These are phyloP conservation scores for Sebastes taczanowskii DNA, from an alignment of 2,797 vertebrate genomes.

Conservation along the genomic window DNA sequence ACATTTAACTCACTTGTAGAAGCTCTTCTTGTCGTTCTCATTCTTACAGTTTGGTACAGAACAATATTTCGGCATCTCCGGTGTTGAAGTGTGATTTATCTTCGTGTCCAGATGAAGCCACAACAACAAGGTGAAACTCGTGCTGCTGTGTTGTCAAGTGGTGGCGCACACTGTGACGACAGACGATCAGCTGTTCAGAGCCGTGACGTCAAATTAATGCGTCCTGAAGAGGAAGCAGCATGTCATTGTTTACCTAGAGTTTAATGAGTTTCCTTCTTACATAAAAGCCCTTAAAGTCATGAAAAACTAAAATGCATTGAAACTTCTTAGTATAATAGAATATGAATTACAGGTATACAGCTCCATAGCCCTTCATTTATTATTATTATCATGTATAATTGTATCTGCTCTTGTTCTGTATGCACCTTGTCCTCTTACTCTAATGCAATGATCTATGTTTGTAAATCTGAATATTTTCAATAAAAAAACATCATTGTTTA, in stretches of 20 bases:
- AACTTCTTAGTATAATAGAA: no score
- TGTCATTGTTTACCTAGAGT: not conserved
- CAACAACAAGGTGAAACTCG: slow-evolving; percentile 73
- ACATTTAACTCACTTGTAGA: slow-evolving; percentile 76
- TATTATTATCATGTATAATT: no score
- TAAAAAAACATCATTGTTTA: no score
- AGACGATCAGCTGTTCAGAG: slow-evolving; percentile 54
- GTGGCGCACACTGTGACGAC: slow-evolving; percentile 56
- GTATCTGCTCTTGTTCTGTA: no score
- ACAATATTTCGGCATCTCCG: slow-evolving; percentile 79
- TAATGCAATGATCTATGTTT: no score
- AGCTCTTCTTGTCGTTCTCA: slow-evolving; percentile 76
- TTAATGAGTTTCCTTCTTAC: no score
- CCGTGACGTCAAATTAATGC: slow-evolving; percentile 25
- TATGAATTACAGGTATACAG: no score
- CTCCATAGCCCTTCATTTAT: no score
- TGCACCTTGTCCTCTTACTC: no score
- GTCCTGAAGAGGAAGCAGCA: not conserved
- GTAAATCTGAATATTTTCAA: no score
- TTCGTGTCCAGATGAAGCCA: not conserved
- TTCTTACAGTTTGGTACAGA: slow-evolving; percentile 77
- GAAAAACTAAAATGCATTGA: no score
- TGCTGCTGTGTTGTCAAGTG: slow-evolving; percentile 45
- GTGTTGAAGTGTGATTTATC: not conserved
- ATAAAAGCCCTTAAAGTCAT: no score